Percentiles rank a stretch among this genome's conserved stretches.
Conservation (phyloP, 1,140 invertebrate species). For the Holotrichia oblita region DNA sequence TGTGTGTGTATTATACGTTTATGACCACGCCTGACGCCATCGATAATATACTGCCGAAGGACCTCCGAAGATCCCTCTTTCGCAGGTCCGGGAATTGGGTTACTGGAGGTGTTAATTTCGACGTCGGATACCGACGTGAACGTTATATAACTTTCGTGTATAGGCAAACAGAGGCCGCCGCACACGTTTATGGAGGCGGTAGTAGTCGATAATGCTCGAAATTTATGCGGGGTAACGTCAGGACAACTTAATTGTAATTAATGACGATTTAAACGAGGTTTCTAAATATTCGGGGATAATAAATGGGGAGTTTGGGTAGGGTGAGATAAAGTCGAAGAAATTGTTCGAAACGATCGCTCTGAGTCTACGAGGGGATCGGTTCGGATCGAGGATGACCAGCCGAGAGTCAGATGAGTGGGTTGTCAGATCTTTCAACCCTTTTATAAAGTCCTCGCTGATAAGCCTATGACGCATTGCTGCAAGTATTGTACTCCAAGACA, state of each 20-base stretch:
- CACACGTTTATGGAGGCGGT: neutral
- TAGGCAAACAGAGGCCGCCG: neutral
- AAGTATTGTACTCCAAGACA: too few species aligned
- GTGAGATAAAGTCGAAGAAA: too few species aligned
- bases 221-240: constrained; percentile 8
- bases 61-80: neutral
- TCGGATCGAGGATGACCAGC: too few species aligned
- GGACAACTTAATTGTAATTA: constrained; percentile 21
- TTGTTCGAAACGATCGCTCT: too few species aligned
- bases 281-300: neutral
- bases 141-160: neutral
- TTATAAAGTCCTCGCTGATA: too few species aligned
- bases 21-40: neutral
- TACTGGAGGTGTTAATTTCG: neutral
- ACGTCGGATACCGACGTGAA: neutral
- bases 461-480: too few species aligned
- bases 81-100: neutral
- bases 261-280: constrained; percentile 3
- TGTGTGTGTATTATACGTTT: too few species aligned
- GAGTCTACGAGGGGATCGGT: too few species aligned
- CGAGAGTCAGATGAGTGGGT: too few species aligned
- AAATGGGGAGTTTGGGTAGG: neutral
- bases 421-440: too few species aligned
- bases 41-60: neutral
- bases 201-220: constrained; percentile 5